Evolutionary conservation across 2,888 invertebrate genomes (phyloP), one percentile per base, ranked within the genome.

Genomic region (Ophion costatus): DNA sequence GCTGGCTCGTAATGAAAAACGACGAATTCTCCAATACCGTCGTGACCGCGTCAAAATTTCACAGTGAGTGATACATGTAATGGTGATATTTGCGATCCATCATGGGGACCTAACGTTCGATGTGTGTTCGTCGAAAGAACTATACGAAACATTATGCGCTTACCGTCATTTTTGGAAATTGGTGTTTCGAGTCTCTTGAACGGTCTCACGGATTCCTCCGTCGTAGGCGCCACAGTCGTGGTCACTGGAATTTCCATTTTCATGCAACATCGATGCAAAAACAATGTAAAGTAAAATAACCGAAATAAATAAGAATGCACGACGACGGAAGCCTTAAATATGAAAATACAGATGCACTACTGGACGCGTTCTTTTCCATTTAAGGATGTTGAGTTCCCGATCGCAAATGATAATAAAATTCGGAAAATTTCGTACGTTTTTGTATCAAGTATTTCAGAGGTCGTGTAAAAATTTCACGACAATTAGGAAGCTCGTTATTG

Each of bases 211-310:
- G 90, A 88, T 86, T 89, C 89, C 90, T 90, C 89, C 70, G 92
- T 92, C 67, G 92, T 90, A 38, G 93, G 92, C 59, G 90, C 90
- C 89, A 91, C 89, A 24, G 92, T 93, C 82, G 93, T 92, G 85
- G 92, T 93, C 89, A 92, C 93, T 93, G 93, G 76, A 91, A 91
- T 90, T 89, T 86, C 91, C 91, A 90, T 83, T 75, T 61, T 81
- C 93, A 93, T 93, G 93, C 93, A 92, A 92, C 92, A 92, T 89
- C 89, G 92, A 92, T 91, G 93, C 92, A 90, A 89, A 89, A 90
- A 88, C 87, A 88, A 89, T 90, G 88, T 88, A 84, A 89, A 89
- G 88, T 77, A 86, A 76, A 87, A 82, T 24, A 70, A 82, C 80
- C 42, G 71, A 80, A 79, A 76, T 38, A 83, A 86, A 74, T 76